These are phyloP conservation scores for Enchytraeus crypticus DNA, from an alignment of 2,888 invertebrate species.

Conservation along the genomic window DNA sequence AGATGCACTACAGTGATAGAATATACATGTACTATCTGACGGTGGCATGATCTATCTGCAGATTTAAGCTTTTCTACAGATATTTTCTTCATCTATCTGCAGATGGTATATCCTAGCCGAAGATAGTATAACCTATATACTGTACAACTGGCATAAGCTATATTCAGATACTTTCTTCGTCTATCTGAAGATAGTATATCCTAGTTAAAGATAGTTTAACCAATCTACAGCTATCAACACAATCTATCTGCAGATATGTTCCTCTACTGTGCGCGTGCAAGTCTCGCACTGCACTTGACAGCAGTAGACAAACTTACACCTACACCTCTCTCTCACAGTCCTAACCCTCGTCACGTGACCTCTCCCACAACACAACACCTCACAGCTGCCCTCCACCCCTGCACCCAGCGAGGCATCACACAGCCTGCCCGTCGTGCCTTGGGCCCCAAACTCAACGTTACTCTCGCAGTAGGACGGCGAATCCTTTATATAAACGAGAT, in stretches of 20 bases:
- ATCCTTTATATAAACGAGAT: constrained; percentile 83
- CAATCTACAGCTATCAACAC: no score
- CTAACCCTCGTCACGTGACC: constrained; percentile 77
- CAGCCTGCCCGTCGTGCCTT: constrained; percentile 54
- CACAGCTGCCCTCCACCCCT: constrained; percentile 73
- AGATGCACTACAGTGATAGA: no score
- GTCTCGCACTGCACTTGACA: constrained; percentile 85
- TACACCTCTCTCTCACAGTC: constrained; percentile 66
- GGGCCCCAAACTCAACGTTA: constrained; percentile 57
- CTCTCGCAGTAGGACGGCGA: constrained; percentile 84
- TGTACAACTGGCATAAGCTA: no score
- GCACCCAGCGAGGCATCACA: constrained; percentile 69
- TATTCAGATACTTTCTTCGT: no score
- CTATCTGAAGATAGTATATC: no score
- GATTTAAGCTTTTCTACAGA: no score
- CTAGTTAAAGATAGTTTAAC: no score
- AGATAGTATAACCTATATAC: no score
- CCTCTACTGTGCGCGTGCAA: constrained; percentile 66
- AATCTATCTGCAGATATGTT: constrained; percentile 61
- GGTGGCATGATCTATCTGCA: no score
- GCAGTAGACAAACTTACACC: constrained; percentile 93
- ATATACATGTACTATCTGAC: no score
- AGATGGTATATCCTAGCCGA: no score
- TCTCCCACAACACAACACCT: constrained; percentile 80
- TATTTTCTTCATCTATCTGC: no score